Conservation (phyloP, 2,797 vertebrate species). For the Argya squamiceps region DNA sequence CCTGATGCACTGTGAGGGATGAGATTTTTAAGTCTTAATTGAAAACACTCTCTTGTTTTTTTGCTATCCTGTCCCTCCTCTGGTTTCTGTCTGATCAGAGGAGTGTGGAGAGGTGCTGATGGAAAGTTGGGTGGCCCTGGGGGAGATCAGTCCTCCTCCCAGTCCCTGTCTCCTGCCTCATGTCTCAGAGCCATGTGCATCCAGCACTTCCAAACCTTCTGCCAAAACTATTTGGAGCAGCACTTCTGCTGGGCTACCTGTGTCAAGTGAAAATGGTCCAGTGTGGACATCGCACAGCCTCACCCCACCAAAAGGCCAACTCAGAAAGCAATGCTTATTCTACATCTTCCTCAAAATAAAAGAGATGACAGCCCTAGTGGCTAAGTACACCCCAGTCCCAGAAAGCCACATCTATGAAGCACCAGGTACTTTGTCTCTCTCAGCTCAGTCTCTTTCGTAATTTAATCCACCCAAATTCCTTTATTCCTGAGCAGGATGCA, state of each 20-base stretch:
- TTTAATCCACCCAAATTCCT: background rate
- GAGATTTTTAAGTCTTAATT: constrained; percentile 42
- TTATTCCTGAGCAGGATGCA: background rate
- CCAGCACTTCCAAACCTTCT: background rate
- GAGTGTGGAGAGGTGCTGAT: background rate
- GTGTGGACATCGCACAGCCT: background rate
- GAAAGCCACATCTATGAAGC: background rate
- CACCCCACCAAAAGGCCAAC: rapidly evolving
- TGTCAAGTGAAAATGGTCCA: background rate
- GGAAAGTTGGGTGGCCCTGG: background rate
- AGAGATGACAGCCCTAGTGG: background rate
- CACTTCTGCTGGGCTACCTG: background rate
- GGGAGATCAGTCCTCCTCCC: background rate
- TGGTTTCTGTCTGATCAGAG: background rate
- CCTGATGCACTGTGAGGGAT: background rate
- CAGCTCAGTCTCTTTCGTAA: background rate
- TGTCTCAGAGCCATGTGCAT: background rate
- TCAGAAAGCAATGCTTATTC: background rate
- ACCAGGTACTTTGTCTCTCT: background rate
- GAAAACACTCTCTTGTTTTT: constrained; percentile 21
- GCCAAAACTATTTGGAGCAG: background rate
- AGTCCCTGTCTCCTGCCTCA: background rate
- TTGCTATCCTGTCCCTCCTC: background rate
- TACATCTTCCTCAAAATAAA: background rate
- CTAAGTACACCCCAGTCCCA: background rate